phyloP scores from a whole-genome alignment of 2,888 invertebrate species.

The Dusona sp. region DNA sequence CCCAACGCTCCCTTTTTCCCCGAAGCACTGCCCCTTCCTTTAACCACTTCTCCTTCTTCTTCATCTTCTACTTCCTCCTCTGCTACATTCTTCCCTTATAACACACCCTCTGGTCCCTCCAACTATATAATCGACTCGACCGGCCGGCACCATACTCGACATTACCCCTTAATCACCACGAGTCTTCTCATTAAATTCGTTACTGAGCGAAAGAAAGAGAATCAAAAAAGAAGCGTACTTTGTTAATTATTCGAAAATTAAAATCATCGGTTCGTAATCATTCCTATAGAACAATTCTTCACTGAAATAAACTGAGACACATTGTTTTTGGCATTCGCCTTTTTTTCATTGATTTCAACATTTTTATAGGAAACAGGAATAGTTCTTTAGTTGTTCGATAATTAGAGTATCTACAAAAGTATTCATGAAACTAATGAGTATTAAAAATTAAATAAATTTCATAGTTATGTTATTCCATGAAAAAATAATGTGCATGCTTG shows the following conservation, averaged over 20 bases:
- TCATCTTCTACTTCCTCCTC: slow-evolving; percentile 50
- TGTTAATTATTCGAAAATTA: background rate
- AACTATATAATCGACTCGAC: slow-evolving; percentile 56
- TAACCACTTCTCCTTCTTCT: slow-evolving; percentile 36
- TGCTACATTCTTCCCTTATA: slow-evolving; percentile 62
- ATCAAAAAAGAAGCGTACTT: background rate
- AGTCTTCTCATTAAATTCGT: slow-evolving; percentile 82
- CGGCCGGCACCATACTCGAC: slow-evolving; percentile 68
- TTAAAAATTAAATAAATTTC: background rate
- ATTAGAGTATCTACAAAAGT: no score
- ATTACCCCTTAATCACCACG: slow-evolving; percentile 79
- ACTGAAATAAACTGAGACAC: background rate
- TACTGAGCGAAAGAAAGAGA: slow-evolving; percentile 66
- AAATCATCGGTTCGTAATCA: background rate
- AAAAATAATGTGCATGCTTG: background rate
- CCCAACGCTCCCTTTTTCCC: slow-evolving; percentile 41
- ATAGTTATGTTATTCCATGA: background rate
- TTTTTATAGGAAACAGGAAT: no score
- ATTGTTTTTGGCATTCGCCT: background rate
- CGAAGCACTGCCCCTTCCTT: slow-evolving; percentile 45
- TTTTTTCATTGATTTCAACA: background rate
- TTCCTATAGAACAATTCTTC: background rate
- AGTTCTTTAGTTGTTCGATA: no score
- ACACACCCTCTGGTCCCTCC: slow-evolving; percentile 48
- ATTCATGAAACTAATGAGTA: background rate